Evolutionary conservation across 2,797 vertebrate species (phyloP), one percentile per base, ranked within the genome.

Genomic region (Neopelma chrysocephalum): DNA sequence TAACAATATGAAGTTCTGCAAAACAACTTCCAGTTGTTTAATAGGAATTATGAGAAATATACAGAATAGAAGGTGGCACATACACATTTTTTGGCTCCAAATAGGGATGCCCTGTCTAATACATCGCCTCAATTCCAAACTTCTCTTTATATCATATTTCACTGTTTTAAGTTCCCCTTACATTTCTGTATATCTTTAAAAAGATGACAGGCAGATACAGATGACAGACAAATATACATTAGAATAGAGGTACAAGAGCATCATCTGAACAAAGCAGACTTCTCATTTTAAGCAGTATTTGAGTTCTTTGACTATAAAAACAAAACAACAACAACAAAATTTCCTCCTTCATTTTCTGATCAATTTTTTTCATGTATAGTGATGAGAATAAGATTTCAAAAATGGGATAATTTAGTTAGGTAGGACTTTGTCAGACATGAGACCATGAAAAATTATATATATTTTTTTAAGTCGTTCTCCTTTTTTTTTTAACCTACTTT

Each of bases 181-280:
- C 22, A 40, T 70, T 84, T 94, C 71, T 66, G 60, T 50, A 0
- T 51, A 54, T 71, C 90, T 94, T 93, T 84, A 95, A 73, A 69
- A 12, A 85, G 84, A 76, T 82, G 88, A 90, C 68, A 93, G 43
- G 48, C 90, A 82, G 85, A 80, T 82, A 93, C 80, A 94, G 79
- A 72, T 76, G 79, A 95, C 71, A 61, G 58, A 72, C 47, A 87
- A 90, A 94, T 47, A 90, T 34, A 84, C 17, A 65, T 64, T 21
- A 42, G 56, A 80, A 80, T 1, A 5, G 48, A 48, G 60, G 80
- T 10, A 10, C 18, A 58, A 82, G 10, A 92, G 32, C 12, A 47
- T 68, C 64, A 64, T 26, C 2, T 15, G 34, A 80, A 77, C 23
- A 71, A 84, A 83, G 22, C 25, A 84, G 56, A 61, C 18, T 29